Evolutionary conservation across 30 jellyfish, hydroid and myxozoan genomes (phyloP).

Genomic region (Turritopsis dohrnii): DNA sequence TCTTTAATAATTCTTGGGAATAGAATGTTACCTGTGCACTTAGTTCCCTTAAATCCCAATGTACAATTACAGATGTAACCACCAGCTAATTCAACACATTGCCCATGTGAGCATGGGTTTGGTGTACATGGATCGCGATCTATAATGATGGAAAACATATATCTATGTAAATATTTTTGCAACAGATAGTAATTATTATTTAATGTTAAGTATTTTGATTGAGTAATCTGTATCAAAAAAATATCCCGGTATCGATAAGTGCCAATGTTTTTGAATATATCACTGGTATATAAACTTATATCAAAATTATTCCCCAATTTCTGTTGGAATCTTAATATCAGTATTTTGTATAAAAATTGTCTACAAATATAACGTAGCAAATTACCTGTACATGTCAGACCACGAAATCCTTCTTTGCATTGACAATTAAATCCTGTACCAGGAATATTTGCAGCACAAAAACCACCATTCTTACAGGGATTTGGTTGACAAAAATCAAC

Average conservation of each 20-base stretch:
- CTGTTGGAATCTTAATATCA: too few relatives aligned
- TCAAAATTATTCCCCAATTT: too few relatives aligned
- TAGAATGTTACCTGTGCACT: conserved; percentile 65
- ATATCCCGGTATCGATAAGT: too few relatives aligned
- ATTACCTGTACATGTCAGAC: conserved; percentile 86
- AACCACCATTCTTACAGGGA: conserved; percentile 81
- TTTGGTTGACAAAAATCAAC: conserved; percentile 90
- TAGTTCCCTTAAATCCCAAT: conserved; percentile 86
- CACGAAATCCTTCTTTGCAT: conserved; percentile 85
- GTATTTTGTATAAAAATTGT: too few relatives aligned
- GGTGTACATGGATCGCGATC: conserved; percentile 94
- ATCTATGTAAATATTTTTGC: too few relatives aligned
- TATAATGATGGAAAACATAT: neutral
- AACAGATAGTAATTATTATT: too few relatives aligned
- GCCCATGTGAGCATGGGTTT: conserved; percentile 93
- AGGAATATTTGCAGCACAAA: conserved; percentile 55
- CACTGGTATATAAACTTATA: too few relatives aligned
- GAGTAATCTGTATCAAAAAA: too few relatives aligned
- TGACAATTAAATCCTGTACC: conserved; percentile 74
- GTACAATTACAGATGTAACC: conserved; percentile 95
- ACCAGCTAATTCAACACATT: conserved; percentile 86
- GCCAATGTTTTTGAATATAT: too few relatives aligned
- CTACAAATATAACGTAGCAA: too few relatives aligned
- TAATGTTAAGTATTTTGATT: too few relatives aligned
- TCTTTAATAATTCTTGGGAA: too few relatives aligned